A percentile compares a stretch with the other conserved stretches of the same genome.
These are phyloP conservation scores for Ectemnius cavifrons DNA, from an alignment of 2,888 invertebrate species.

Conservation along the genomic window DNA sequence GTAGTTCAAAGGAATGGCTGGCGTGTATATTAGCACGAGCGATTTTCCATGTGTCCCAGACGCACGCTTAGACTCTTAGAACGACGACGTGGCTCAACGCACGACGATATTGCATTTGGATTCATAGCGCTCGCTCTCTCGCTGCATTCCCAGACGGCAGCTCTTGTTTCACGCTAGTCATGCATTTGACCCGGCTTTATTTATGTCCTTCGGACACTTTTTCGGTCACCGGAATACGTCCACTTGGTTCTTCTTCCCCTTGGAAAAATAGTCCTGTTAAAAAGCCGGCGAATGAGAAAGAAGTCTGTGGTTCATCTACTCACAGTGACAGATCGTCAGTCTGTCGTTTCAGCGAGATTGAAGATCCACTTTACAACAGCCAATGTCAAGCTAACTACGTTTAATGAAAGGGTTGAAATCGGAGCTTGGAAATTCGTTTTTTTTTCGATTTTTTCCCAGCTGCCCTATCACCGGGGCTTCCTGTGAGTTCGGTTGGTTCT, in stretches of 20 bases:
- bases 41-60: conserved; percentile 34
- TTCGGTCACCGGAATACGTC: conserved; percentile 33
- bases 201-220: conserved; percentile 52
- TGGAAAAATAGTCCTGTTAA: no score
- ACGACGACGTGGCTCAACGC: conserved; percentile 15
- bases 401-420: no score
- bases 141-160: conserved; percentile 70
- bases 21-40: conserved; percentile 7
- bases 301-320: no score
- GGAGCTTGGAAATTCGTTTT: no score
- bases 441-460: no score
- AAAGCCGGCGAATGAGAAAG: no score
- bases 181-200: conserved; percentile 57
- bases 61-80: conserved; percentile 32
- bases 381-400: no score
- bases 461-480: no score
- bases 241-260: conserved; percentile 7
- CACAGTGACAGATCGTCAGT: no score
- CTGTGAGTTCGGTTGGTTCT: no score
- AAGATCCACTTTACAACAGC: no score
- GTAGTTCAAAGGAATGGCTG: conserved; percentile 10
- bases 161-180: conserved; percentile 63
- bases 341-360: no score
- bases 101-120: conserved; percentile 64
- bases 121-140: conserved; percentile 65